Evolutionary conservation across 2,888 invertebrate species (phyloP).

Genomic region (Meiosimyza platycephala): DNA sequence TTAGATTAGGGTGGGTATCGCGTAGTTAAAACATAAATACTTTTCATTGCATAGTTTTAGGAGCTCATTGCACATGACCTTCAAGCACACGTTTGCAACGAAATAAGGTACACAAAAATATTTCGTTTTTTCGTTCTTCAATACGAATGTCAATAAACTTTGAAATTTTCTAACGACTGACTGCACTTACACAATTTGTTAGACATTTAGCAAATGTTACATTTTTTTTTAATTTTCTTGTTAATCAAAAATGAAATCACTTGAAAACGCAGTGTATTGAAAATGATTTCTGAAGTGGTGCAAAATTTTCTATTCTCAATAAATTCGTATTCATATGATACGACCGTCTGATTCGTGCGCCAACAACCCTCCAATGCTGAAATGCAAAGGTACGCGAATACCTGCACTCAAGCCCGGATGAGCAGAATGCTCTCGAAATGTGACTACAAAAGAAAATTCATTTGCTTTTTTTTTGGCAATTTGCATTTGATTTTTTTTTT

Average conservation of each 20-base stretch:
- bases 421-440: conserved; percentile 21
- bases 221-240: too few species aligned
- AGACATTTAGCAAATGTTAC: not conserved
- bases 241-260: conserved; percentile 39
- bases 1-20: too few species aligned
- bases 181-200: not conserved
- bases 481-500: conserved; percentile 15
- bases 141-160: not conserved
- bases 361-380: not conserved
- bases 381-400: not conserved
- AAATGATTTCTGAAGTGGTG: conserved; percentile 51
- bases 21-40: too few species aligned
- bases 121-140: too few species aligned
- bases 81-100: too few species aligned
- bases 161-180: not conserved
- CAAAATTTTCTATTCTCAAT: conserved; percentile 24
- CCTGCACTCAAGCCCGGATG: not conserved
- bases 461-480: conserved; percentile 12
- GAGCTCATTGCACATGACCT: too few species aligned
- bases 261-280: conserved; percentile 52
- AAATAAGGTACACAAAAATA: too few species aligned
- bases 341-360: not conserved
- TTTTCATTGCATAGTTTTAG: too few species aligned
- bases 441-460: conserved; percentile 21
- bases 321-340: not conserved